These are phyloP conservation scores for Drosophila bipectinata DNA, from an alignment of 1,140 invertebrate species.

Conservation along the genomic window DNA sequence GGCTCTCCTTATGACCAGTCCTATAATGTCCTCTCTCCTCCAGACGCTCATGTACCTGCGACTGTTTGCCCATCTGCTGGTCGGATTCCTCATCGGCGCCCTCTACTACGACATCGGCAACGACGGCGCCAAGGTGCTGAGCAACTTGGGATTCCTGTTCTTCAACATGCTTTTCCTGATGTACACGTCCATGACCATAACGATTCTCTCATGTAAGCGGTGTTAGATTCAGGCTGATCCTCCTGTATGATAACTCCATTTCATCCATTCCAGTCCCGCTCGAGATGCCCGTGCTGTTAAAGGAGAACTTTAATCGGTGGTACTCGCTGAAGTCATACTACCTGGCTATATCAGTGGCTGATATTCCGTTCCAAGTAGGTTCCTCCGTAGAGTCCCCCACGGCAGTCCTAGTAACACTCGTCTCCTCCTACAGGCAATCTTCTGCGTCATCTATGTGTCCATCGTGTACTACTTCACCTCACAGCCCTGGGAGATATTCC, in stretches of 20 bases:
- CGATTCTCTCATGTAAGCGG: constrained; percentile 96
- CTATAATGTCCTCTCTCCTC: background rate
- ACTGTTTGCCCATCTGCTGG: constrained; percentile 95
- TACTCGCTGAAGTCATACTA: constrained; percentile 98
- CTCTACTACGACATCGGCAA: constrained; percentile 97
- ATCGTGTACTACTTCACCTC: constrained; percentile 98
- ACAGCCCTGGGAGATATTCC: constrained; percentile 92
- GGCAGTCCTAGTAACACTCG: background rate
- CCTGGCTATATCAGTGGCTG: constrained; percentile 96
- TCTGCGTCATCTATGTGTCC: constrained; percentile 95
- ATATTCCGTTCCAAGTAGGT: constrained; percentile 97
- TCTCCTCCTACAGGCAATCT: constrained; percentile 88
- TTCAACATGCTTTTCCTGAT: constrained; percentile 99
- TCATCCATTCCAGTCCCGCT: constrained; percentile 90
- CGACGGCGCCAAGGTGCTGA: constrained; percentile 96
- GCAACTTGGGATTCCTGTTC: constrained; percentile 98
- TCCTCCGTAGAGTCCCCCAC: background rate
- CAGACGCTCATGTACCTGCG: constrained; percentile 97
- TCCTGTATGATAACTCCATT: constrained; percentile 39
- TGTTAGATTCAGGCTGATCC: background rate
- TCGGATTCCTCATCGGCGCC: constrained; percentile 95
- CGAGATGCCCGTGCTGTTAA: constrained; percentile 96
- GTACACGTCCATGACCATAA: constrained; percentile 99
- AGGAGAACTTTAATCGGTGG: constrained; percentile 99
- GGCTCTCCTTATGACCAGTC: background rate